Evolutionary conservation across 2,888 invertebrate species (phyloP), one percentile per base, ranked within the genome.

Genomic region (Kuschelorhynchus macadamiae): DNA sequence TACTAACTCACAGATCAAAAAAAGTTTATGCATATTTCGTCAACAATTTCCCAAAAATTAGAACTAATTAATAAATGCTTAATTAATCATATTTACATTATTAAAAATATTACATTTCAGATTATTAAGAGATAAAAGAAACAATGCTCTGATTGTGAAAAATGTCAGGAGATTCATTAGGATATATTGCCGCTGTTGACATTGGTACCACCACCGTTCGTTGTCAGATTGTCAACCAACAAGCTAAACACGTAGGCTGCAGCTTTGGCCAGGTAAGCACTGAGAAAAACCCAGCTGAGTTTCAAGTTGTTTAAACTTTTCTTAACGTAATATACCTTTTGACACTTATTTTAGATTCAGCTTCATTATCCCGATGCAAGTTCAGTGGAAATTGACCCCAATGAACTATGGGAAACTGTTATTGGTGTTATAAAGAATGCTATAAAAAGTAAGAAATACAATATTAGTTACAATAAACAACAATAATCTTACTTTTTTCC

Each of bases 131-230:
- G n/a, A n/a, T n/a, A n/a, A n/a, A n/a, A n/a, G n/a, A n/a, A n/a
- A n/a, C n/a, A n/a, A n/a, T n/a, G n/a, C n/a, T n/a, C n/a, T n/a
- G n/a, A n/a, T n/a, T 44, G 5, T 33, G 18, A 44, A 56, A 36
- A 30, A 73, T 74, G 72, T 65, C 71, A 67, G 74, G 66, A 16
- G 75, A 76, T 49, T 57, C 56, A 18, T 56, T 84, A 71, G 85
- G 85, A 75, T 92, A 90, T 81, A 89, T 96, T 72, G 89, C 92
- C 46, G 90, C 94, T n/a, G 85, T 97, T 71, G 97, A 97, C 85
- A 89, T 97, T 72, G 97, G 97, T 49, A 96, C 96, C 7, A 95
- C 96, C 17, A 93, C 91, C 47, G 87, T 97, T 71, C 88, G 94
- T 52, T 94, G 95, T 80, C 91, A 92, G 81, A 88, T 97, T 76